Conservation (phyloP, 2,888 invertebrate genomes). For the Tortricodes alternella region DNA sequence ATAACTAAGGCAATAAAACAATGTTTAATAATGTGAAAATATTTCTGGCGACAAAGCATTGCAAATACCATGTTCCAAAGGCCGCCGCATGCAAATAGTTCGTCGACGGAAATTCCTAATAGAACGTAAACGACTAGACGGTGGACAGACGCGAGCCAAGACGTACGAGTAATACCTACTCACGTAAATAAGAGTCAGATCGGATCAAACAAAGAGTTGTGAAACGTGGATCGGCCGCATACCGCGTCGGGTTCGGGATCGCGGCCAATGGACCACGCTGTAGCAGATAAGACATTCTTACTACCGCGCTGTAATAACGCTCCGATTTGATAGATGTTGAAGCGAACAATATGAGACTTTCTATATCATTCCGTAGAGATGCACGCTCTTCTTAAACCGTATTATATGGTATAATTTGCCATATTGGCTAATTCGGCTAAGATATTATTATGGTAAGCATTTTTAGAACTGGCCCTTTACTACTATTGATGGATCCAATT, state of each 20-base stretch:
- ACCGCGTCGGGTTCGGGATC: constrained; percentile 65
- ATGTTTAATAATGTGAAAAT: constrained; percentile 60
- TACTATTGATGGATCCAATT: background rate
- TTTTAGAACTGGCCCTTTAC: background rate
- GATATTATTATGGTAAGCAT: too few species aligned
- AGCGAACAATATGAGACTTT: constrained; percentile 18
- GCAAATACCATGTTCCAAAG: constrained; percentile 59
- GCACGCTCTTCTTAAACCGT: too few species aligned
- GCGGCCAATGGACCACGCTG: constrained; percentile 68
- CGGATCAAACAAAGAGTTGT: constrained; percentile 72
- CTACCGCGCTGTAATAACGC: constrained; percentile 3
- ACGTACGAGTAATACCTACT: constrained; percentile 47
- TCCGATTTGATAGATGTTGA: constrained; percentile 25
- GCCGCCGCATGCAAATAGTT: constrained; percentile 60
- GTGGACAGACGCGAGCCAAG: constrained; percentile 68
- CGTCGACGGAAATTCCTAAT: constrained; percentile 70
- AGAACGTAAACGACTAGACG: constrained; percentile 73
- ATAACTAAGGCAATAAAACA: constrained; percentile 1
- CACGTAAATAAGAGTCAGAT: constrained; percentile 55
- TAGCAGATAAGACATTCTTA: constrained; percentile 49
- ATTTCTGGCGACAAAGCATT: constrained; percentile 62
- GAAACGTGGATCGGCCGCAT: constrained; percentile 69
- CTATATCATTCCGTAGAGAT: background rate
- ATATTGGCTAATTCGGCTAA: too few species aligned
- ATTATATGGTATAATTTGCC: too few species aligned